These are phyloP conservation scores for Muricea muricata DNA, from an alignment of 92 coral and sea anemone species.

Conservation along the genomic window DNA sequence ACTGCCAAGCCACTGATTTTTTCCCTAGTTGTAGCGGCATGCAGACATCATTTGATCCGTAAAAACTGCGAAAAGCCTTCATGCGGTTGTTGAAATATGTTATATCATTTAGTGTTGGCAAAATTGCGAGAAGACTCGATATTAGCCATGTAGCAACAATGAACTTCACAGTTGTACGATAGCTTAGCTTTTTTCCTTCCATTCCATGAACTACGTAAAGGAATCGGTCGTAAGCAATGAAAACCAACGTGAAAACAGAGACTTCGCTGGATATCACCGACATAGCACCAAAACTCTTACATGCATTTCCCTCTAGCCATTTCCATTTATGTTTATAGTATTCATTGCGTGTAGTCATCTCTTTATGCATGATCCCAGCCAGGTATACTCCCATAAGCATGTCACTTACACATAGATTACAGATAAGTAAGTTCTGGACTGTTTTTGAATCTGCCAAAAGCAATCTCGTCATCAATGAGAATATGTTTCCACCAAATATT, in stretches of 20 bases:
- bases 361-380: conserved; percentile 5
- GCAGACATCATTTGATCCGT: neutral
- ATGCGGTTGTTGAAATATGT: neutral
- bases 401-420: conserved; percentile 11
- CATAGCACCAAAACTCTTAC: conserved; percentile 6
- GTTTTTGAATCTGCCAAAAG: neutral
- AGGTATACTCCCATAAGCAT: conserved; percentile 30
- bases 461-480: conserved; percentile 1
- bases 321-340: neutral
- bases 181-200: neutral
- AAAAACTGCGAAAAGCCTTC: neutral
- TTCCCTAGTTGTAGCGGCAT: neutral
- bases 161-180: neutral
- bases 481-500: conserved; percentile 31
- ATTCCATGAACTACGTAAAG: neutral
- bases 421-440: conserved; percentile 14
- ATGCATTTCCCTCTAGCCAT: neutral
- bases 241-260: conserved; percentile 19
- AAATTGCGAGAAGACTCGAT: neutral
- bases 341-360: neutral
- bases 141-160: neutral
- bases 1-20: neutral
- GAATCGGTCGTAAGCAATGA: conserved; percentile 26
- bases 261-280: conserved; percentile 23
- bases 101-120: neutral